A percentile compares a stretch with the other conserved stretches of the same genome.
These are phyloP conservation scores for Caenorhabditis inopinata DNA, from an alignment of 1,140 invertebrate species.

Conservation along the genomic window DNA sequence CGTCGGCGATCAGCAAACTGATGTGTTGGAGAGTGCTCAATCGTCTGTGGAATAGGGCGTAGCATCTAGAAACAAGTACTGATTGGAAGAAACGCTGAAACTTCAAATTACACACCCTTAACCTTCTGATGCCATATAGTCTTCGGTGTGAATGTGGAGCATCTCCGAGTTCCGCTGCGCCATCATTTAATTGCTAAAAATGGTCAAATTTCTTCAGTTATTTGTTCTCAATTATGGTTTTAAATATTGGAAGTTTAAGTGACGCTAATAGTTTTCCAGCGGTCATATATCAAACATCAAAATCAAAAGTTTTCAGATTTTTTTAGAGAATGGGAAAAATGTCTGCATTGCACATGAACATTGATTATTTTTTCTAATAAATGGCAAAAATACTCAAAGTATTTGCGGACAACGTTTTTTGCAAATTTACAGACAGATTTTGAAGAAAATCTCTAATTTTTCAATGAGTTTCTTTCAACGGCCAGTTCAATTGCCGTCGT, in stretches of 20 bases:
- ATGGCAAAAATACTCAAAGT: not conserved
- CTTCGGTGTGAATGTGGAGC: constrained; percentile 1
- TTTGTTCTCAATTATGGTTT: no score
- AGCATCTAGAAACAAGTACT: not conserved
- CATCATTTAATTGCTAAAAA: not conserved
- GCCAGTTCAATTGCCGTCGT: not conserved
- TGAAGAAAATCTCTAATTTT: no score
- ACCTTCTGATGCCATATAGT: constrained; percentile 4
- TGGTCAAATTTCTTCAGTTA: no score
- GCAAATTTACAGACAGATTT: no score
- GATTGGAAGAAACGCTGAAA: not conserved
- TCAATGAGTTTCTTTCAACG: not conserved
- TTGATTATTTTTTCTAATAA: no score
- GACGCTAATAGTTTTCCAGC: no score
- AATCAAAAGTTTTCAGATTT: no score
- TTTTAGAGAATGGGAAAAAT: no score
- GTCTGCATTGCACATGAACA: no score
- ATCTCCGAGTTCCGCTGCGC: not conserved
- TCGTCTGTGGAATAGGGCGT: not conserved
- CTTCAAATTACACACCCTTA: not conserved
- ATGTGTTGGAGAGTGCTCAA: constrained; percentile 1
- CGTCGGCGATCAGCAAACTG: not conserved
- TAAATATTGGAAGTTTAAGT: no score
- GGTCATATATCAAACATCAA: no score
- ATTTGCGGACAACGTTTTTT: no score